A percentile compares a stretch with the other conserved stretches of the same genome.
phyloP scores from a whole-genome alignment of 2,797 vertebrate species.

The Trachurus trachurus region DNA sequence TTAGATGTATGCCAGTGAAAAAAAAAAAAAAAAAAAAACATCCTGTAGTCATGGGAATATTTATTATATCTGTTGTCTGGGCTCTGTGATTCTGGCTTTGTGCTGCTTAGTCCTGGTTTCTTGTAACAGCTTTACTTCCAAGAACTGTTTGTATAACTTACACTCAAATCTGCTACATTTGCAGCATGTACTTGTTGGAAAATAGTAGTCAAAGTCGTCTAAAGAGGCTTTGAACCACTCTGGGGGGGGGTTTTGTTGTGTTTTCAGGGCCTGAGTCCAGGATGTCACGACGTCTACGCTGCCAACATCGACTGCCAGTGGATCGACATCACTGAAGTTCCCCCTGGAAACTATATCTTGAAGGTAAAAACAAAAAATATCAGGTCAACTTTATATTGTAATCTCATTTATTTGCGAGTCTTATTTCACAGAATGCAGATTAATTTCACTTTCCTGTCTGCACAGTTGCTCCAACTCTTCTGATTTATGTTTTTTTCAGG shows the following conservation, averaged over 20 bases:
- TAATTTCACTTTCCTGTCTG: not conserved
- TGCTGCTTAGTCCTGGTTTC: conserved; percentile 27
- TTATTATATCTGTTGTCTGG: conserved; percentile 60
- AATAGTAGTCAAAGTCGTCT: conserved; percentile 31
- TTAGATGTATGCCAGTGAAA: conserved; percentile 26
- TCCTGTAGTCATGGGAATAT: conserved; percentile 39
- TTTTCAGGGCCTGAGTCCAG: conserved; percentile 89
- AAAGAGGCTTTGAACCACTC: conserved; percentile 27
- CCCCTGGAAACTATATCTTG: conserved; percentile 88
- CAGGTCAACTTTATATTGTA: not conserved
- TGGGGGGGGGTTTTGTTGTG: conserved; percentile 29
- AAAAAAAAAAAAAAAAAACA: conserved; percentile 22
- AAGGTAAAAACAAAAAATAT: conserved; percentile 77
- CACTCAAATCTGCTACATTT: conserved; percentile 43
- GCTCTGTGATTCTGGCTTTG: conserved; percentile 47
- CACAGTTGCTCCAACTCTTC: not conserved
- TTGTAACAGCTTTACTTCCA: conserved; percentile 42
- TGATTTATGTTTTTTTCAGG: conserved; percentile 65
- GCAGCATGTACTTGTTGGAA: conserved; percentile 45
- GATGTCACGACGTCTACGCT: conserved; percentile 90
- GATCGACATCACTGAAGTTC: conserved; percentile 92
- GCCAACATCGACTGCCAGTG: conserved; percentile 93
- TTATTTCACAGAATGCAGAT: not conserved
- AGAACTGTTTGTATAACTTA: conserved; percentile 50
- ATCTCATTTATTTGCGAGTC: not conserved